Percentiles rank a stretch among this genome's conserved stretches.
phyloP scores from a whole-genome alignment of 1,140 invertebrate species.

The Akabosia matsudoensis region DNA sequence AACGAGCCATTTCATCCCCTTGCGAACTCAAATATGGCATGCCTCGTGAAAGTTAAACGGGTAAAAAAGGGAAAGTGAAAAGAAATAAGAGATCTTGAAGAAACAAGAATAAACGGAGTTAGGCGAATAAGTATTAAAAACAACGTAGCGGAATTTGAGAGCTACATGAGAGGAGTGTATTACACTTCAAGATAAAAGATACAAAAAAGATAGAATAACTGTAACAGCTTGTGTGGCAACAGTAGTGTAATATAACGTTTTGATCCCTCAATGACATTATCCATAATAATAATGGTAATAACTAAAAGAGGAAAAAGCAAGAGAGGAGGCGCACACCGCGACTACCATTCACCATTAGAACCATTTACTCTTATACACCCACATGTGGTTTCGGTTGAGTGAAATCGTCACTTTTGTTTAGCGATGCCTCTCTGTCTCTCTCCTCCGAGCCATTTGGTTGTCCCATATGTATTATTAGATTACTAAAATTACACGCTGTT shows the following conservation, averaged over 20 bases:
- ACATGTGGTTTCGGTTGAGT: background rate
- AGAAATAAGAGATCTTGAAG: background rate
- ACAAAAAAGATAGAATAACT: background rate
- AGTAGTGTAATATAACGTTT: background rate
- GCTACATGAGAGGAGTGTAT: background rate
- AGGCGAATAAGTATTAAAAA: background rate
- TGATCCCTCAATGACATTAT: constrained; percentile 25
- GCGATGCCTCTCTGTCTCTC: background rate
- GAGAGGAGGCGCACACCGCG: background rate
- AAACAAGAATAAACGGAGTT: constrained; percentile 10
- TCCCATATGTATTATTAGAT: background rate
- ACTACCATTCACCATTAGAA: background rate
- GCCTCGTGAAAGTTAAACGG: constrained; percentile 8
- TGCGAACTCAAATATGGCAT: constrained; percentile 4
- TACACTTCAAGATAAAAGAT: background rate
- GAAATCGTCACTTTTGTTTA: background rate
- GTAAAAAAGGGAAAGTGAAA: constrained; percentile 20
- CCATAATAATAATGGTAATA: constrained; percentile 16
- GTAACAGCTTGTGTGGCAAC: constrained; percentile 11
- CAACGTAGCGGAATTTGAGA: background rate
- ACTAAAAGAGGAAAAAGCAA: constrained; percentile 13
- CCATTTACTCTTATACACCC: background rate
- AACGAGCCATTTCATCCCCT: constrained; percentile 24
- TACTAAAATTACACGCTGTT: background rate
- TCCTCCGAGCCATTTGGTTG: too few relatives aligned